phyloP scores from a whole-genome alignment of 2,113 vertebrate genomes.

The Anser cygnoides region DNA sequence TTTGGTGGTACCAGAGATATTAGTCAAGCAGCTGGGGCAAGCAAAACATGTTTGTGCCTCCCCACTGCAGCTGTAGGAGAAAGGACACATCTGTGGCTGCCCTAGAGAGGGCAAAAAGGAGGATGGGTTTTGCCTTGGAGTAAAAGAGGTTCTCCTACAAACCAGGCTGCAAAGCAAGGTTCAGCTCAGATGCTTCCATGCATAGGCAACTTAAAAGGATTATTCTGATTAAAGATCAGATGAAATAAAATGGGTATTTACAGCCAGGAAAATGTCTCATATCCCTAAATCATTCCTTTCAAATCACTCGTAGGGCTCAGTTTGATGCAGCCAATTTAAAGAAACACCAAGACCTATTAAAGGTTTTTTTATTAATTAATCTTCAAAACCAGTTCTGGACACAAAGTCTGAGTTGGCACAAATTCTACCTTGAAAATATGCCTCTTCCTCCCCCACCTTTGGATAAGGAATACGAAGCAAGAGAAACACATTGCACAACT shows the following conservation, averaged over 20 bases:
- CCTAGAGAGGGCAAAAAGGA: background rate
- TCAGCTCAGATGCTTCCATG: background rate
- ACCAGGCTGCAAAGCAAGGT: background rate
- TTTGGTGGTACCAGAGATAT: background rate
- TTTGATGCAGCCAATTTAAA: background rate
- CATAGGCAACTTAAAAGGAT: background rate
- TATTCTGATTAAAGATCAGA: background rate
- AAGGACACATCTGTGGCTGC: background rate
- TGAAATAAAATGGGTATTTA: background rate
- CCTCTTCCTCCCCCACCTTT: conserved; percentile 27
- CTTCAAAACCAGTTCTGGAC: background rate
- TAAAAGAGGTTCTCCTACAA: background rate
- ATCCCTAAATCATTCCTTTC: background rate
- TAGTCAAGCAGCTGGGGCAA: background rate
- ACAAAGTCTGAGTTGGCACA: conserved; percentile 8
- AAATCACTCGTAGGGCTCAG: background rate
- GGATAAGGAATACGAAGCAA: background rate
- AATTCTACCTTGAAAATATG: background rate
- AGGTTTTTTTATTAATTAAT: background rate
- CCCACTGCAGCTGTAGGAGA: background rate
- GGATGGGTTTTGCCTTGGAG: background rate
- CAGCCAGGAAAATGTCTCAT: background rate
- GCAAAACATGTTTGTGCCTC: background rate
- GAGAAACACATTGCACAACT: conserved; percentile 47
- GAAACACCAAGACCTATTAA: background rate